Base-by-base conservation (phyloP, 1,140 invertebrate genomes). In the Euglossa dilemma region DNA sequence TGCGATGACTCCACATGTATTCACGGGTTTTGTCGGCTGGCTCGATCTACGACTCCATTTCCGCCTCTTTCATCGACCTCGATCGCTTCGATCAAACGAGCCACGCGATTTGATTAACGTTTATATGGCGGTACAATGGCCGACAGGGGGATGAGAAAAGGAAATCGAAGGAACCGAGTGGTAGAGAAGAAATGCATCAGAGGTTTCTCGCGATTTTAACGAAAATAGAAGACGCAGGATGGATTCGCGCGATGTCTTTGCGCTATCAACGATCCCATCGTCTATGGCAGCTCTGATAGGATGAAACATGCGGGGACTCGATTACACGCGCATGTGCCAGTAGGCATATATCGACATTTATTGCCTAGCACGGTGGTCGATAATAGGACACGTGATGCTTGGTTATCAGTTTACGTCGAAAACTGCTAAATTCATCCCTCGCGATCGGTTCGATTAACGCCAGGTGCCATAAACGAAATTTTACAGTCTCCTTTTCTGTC, bases 251-350 rank as follows among this genome's bases (percentile, higher is more conserved):
- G 43, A 36, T 43, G 71, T 75, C 52, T 81, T 67, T 43, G n/a
- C 20, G 72, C n/a, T 76, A 56, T 57, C 72, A 50, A 57, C 50
- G 63, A 74, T 57, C 52, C 73, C 73, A 82, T 76, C 73, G 72
- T 16, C 54, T 50, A 57, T 23, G 61, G 28, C 25, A 11, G 28
- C 20, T 52, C 52, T 50, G 70, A 83, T 79, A 78, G 74, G 67
- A 79, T 64, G 75, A 79, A 78, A 70, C 76, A 64, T 28, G 25
- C 74, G 67, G 57, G 61, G 84, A 80, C 80, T 83, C 84, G 84
- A 87, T 87, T 87, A 79, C 71, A 45, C 77, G 75, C 67, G 83
- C 82, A 78, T 84, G 77, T 82, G 74, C 81, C 81, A 47, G 50
- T 83, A 69, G 66, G 56, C 73, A 63, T 50, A 63, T 83, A 83